Evolutionary conservation across 2,113 vertebrate species (phyloP), one percentile per base, ranked within the genome.

Genomic region (Dasypus novemcinctus): DNA sequence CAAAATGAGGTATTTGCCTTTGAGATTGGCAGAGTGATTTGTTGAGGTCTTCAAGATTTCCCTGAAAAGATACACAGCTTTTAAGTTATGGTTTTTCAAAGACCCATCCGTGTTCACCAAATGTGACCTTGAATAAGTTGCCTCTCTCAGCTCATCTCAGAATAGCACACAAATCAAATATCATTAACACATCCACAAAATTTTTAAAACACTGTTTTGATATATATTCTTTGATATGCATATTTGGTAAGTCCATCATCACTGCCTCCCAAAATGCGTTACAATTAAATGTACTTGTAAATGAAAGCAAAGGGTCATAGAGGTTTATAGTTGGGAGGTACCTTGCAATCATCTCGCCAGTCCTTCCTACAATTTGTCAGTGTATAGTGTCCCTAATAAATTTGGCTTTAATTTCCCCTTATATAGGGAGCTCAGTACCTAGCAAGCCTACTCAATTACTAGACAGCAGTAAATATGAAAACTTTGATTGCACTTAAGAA

Each of bases 291-390:
- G 33, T 52, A 87, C 93, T 92, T 91, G 43, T 93, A 85, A 94
- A 76, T 96, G 93, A 94, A 97, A 94, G 91, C 72, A 85, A 97
- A 85, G 49, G 89, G 93, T 90, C 82, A 87, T 23, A 61, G 91
- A 93, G 82, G 68, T 61, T 95, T 88, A 52, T 54, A 79, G 27
- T 68, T 94, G 43, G 91, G 75, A 94, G 61, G 91, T 81, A 90
- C 54, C 63, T 69, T 83, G 69, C 89, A 96, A 97, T 97, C 82
- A 92, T 86, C 86, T 91, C 94, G 97, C 79, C 79, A 93, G 69
- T 76, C 69, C 7, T 95, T 41, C 27, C 68, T 68, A 88, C 88
- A 36, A 75, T 69, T 66, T 95, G 46, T 93, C 81, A 92, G 81
- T 92, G 41, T 38, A 72, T 23, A 83, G 29, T 29, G 75, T 64